Evolutionary conservation across 2,797 vertebrate species (phyloP).

Genomic region (Lindbergichthys nudifrons): DNA sequence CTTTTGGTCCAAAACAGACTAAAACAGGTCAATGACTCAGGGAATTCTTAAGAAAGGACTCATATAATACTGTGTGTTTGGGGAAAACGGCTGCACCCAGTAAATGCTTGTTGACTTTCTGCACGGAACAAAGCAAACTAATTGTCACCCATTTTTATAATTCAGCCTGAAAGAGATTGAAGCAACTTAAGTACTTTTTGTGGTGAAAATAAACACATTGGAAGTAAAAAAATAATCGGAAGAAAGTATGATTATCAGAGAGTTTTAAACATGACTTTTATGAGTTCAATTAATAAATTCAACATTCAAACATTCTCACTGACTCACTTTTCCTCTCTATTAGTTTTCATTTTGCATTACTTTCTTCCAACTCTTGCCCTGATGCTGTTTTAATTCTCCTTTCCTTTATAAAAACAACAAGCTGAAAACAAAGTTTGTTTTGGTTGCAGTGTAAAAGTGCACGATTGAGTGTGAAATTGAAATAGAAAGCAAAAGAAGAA

Average conservation of each 20-base stretch:
- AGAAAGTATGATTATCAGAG: slow-evolving; percentile 8
- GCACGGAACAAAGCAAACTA: slow-evolving; percentile 56
- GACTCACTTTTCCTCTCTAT: slow-evolving; percentile 4
- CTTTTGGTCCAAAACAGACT: slow-evolving; percentile 40
- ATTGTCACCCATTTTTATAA: slow-evolving; percentile 49
- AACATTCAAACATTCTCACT: background rate
- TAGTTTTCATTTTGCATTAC: background rate
- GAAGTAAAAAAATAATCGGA: background rate
- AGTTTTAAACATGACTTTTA: slow-evolving; percentile 23
- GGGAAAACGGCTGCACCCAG: slow-evolving; percentile 49
- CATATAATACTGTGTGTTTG: slow-evolving; percentile 52
- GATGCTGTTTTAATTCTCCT: background rate
- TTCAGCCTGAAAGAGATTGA: slow-evolving; percentile 4
- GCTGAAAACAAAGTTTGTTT: too few species aligned
- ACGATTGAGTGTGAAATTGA: background rate
- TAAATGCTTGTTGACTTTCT: slow-evolving; percentile 54
- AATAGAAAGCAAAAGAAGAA: background rate
- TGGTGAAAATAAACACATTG: slow-evolving; percentile 10
- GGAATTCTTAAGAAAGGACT: slow-evolving; percentile 60
- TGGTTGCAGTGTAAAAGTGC: background rate
- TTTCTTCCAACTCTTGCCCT: background rate
- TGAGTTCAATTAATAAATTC: background rate
- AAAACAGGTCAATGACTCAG: slow-evolving; percentile 63
- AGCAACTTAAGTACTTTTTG: background rate
- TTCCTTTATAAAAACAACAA: too few species aligned